phyloP scores from a whole-genome alignment of 1,140 invertebrate genomes.

The Drosophila bocki region DNA sequence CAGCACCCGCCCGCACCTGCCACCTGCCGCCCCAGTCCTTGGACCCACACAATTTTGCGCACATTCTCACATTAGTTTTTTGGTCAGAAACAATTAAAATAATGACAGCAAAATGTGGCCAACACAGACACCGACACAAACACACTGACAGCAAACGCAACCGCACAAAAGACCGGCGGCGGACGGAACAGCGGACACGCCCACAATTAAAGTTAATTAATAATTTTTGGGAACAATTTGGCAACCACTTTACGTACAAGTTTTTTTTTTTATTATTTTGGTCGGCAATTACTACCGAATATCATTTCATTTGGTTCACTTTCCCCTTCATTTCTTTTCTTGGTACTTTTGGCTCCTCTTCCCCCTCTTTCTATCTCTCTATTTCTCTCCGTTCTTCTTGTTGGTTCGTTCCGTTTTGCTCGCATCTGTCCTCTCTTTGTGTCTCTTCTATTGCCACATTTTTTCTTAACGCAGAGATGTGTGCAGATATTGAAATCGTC shows the following conservation, averaged over 20 bases:
- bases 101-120: slow-evolving; percentile 49
- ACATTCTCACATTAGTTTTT: slow-evolving; percentile 58
- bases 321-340: slow-evolving; percentile 21
- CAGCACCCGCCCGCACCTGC: slow-evolving; percentile 41
- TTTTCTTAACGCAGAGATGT: slow-evolving; percentile 85
- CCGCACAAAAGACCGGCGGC: slow-evolving; percentile 37
- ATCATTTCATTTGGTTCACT: slow-evolving; percentile 32
- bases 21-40: background rate
- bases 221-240: slow-evolving; percentile 10
- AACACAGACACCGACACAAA: background rate
- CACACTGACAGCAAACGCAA: slow-evolving; percentile 21
- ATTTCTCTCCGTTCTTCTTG: slow-evolving; percentile 50
- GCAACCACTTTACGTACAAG: slow-evolving; percentile 15
- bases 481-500: slow-evolving; percentile 95
- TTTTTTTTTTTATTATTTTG: slow-evolving; percentile 10
- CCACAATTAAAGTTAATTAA: slow-evolving; percentile 43
- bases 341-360: slow-evolving; percentile 42
- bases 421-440: slow-evolving; percentile 79
- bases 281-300: slow-evolving; percentile 20
- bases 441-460: slow-evolving; percentile 85
- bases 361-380: slow-evolving; percentile 31
- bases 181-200: slow-evolving; percentile 28
- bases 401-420: slow-evolving; percentile 70
- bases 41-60: slow-evolving; percentile 48
- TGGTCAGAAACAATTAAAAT: slow-evolving; percentile 70